A percentile compares a stretch with the other conserved stretches of the same genome.
phyloP scores from a whole-genome alignment of 2,797 vertebrate genomes.

The Xenopus petersii region DNA sequence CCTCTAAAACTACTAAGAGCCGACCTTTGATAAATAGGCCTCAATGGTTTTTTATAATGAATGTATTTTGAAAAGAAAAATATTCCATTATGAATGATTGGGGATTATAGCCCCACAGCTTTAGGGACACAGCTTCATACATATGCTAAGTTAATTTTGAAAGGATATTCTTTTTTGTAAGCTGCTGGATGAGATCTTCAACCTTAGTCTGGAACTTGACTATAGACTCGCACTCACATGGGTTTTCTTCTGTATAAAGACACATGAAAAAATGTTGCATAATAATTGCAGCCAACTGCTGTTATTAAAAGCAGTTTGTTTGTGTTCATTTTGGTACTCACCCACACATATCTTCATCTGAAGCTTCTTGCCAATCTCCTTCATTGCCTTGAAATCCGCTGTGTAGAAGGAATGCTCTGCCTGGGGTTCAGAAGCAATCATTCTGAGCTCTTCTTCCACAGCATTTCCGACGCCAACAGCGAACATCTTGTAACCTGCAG shows the following conservation, averaged over 20 bases:
- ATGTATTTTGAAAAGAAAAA: no score
- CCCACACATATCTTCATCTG: constrained; percentile 89
- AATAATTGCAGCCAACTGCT: neutral
- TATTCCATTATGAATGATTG: no score
- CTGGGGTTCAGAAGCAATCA: constrained; percentile 88
- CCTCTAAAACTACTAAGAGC: no score
- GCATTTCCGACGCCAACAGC: constrained; percentile 96
- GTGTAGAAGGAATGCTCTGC: constrained; percentile 92
- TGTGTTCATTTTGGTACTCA: constrained; percentile 53
- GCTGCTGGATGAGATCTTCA: constrained; percentile 82
- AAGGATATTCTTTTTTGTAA: constrained; percentile 98
- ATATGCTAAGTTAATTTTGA: neutral
- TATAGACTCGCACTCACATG: constrained; percentile 90
- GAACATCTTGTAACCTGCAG: constrained; percentile 87
- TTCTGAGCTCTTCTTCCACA: constrained; percentile 89
- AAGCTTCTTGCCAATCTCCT: constrained; percentile 91
- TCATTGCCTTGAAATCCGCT: constrained; percentile 93
- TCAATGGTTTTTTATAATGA: no score
- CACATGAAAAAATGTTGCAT: constrained; percentile 1
- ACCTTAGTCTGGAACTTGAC: constrained; percentile 91
- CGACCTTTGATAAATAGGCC: no score
- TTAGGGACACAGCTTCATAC: no score
- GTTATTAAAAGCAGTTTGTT: neutral
- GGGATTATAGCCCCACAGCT: no score
- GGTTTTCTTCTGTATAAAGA: constrained; percentile 77